Conservation (phyloP, 2,888 invertebrate genomes). For the Molanna angustata region DNA sequence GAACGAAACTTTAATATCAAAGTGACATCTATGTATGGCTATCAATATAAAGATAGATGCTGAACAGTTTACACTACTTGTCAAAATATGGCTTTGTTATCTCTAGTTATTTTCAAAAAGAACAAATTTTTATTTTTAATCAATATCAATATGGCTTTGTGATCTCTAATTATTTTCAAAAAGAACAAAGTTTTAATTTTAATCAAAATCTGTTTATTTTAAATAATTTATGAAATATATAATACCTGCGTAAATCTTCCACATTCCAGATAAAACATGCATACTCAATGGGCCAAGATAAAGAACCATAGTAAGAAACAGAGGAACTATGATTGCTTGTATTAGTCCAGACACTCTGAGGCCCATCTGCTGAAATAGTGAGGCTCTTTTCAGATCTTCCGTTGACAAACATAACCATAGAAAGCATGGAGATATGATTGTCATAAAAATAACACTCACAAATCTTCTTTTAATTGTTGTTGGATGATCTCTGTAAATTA, state of each 20-base stretch:
- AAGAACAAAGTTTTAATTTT: no score
- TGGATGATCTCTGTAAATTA: constrained; percentile 86
- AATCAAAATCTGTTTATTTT: neutral
- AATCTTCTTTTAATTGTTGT: constrained; percentile 84
- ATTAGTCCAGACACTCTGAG: constrained; percentile 70
- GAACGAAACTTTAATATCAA: no score
- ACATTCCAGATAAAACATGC: constrained; percentile 65
- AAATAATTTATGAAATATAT: neutral
- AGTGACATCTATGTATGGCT: no score
- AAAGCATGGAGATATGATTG: constrained; percentile 75
- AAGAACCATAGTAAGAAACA: constrained; percentile 73
- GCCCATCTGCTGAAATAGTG: constrained; percentile 71
- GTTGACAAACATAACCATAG: constrained; percentile 70
- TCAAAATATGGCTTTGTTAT: no score
- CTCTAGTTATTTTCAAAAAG: no score
- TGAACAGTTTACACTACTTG: no score
- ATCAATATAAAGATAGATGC: no score
- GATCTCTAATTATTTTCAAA: no score
- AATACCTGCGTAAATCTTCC: constrained; percentile 66
- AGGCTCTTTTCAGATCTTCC: constrained; percentile 57
- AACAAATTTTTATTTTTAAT: no score
- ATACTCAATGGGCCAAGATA: constrained; percentile 82
- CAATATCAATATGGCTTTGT: no score
- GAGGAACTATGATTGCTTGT: constrained; percentile 69
- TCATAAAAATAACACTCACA: constrained; percentile 79